Percentiles rank a stretch among this genome's conserved stretches.
phyloP scores from a whole-genome alignment of 2,113 vertebrate species.

The zebrafish (Danio rerio) region GRCz12tu NC_133187.1:23898001-23898500 shows the following conservation, averaged over 20 bases:
- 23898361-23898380: conserved; percentile 33
- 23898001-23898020: too few relatives aligned
- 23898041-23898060: too few relatives aligned
- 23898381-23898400: conserved; percentile 48
- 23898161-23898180: not conserved
- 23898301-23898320: conserved; percentile 32
- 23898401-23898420: conserved; percentile 15
- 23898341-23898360: conserved; percentile 14
- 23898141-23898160: not conserved
- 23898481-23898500: conserved; percentile 13
- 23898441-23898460: conserved; percentile 49
- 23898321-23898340: conserved; percentile 34
- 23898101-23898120: too few relatives aligned
- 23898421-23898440: conserved; percentile 47
- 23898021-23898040: too few relatives aligned
- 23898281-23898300: conserved; percentile 34
- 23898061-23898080: too few relatives aligned
- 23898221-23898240: conserved; percentile 61
- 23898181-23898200: conserved; percentile 38
- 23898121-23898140: too few relatives aligned
- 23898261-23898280: conserved; percentile 39
- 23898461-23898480: conserved; percentile 29
- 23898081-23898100: too few relatives aligned
- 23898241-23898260: conserved; percentile 41
- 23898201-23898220: conserved; percentile 47